Evolutionary conservation across 2,888 invertebrate genomes (phyloP).

Genomic region (Aleiodes alternator): DNA sequence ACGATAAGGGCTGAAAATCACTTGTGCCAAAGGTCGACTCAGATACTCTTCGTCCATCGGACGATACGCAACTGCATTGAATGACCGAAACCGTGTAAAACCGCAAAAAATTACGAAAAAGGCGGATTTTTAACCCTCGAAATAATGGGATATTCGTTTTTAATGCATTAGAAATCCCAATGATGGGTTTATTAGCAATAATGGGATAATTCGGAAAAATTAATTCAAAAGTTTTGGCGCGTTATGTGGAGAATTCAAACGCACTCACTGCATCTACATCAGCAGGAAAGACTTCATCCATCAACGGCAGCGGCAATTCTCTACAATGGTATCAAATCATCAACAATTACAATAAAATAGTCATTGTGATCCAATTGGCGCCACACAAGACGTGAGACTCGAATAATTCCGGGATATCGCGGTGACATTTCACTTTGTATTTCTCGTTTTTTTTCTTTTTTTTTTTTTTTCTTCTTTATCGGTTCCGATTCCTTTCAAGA

Average conservation of each 20-base stretch:
- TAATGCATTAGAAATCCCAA: too few relatives aligned
- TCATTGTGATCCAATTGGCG: constrained; percentile 33
- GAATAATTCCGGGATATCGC: constrained; percentile 22
- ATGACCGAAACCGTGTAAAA: too few relatives aligned
- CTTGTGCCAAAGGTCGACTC: constrained; percentile 69
- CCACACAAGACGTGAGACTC: constrained; percentile 45
- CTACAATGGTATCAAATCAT: constrained; percentile 76
- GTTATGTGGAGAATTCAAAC: constrained; percentile 74
- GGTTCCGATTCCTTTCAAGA: constrained; percentile 3
- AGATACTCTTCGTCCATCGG: constrained; percentile 68
- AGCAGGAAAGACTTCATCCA: constrained; percentile 75
- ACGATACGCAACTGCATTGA: neutral
- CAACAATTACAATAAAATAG: neutral
- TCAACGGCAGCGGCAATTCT: constrained; percentile 75
- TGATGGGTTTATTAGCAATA: too few relatives aligned
- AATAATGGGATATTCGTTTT: constrained; percentile 45
- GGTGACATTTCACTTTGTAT: neutral
- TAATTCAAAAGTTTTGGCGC: constrained; percentile 51
- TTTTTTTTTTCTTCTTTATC: constrained; percentile 1
- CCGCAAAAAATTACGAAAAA: neutral
- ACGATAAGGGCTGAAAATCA: constrained; percentile 71
- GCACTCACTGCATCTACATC: constrained; percentile 76
- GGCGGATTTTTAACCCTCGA: neutral
- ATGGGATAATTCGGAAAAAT: constrained; percentile 43
- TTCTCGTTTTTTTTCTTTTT: neutral